Conservation (phyloP, 2,797 vertebrate genomes). For the Ctenopoma multispine region DNA sequence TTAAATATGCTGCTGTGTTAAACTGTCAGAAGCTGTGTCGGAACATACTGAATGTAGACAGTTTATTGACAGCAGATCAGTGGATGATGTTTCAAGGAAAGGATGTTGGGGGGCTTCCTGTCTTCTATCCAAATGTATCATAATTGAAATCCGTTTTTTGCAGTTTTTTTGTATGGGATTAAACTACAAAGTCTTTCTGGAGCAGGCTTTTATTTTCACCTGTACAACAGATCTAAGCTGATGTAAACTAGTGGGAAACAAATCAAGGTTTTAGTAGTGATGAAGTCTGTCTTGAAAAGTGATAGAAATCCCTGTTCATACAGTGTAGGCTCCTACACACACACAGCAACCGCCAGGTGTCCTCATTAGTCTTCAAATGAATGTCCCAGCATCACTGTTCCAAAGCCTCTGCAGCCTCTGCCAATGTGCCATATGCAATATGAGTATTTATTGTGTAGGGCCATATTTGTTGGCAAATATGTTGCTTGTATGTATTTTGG, state of each 20-base stretch:
- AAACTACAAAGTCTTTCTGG: too few relatives aligned
- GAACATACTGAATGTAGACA: too few relatives aligned
- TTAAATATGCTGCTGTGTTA: not conserved
- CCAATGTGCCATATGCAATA: not conserved
- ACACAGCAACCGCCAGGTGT: slow-evolving; percentile 78
- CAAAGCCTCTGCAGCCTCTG: slow-evolving; percentile 17
- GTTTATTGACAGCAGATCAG: not conserved
- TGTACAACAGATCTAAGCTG: not conserved
- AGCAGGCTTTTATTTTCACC: not conserved
- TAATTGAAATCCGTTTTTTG: too few relatives aligned
- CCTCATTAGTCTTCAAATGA: slow-evolving; percentile 67
- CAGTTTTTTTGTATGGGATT: too few relatives aligned
- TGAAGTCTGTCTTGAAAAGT: not conserved
- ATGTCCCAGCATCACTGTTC: not conserved
- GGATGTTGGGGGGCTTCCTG: not conserved
- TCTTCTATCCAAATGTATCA: not conserved
- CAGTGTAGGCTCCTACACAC: not conserved
- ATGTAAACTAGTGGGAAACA: not conserved
- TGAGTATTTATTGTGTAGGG: not conserved
- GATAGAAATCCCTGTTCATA: not conserved
- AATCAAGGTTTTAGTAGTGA: not conserved
- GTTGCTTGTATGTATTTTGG: too few relatives aligned
- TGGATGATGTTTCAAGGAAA: not conserved
- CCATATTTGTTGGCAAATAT: not conserved
- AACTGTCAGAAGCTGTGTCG: not conserved